These are phyloP conservation scores for Phymatocera aterrima DNA, from an alignment of 2,888 invertebrate genomes.

Conservation along the genomic window DNA sequence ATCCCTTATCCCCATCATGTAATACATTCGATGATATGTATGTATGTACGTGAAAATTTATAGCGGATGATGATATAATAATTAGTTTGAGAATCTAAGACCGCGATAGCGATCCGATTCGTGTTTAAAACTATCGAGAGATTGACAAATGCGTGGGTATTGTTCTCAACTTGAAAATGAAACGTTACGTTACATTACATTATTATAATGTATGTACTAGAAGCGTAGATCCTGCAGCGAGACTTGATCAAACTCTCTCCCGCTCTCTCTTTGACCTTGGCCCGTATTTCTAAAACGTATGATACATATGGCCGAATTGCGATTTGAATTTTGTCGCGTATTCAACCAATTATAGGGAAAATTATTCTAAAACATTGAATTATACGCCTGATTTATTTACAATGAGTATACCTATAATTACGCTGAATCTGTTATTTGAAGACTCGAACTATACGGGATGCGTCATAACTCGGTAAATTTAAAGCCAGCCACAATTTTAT, in stretches of 20 bases:
- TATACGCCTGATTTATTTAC: too few species aligned
- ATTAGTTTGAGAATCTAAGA: background rate
- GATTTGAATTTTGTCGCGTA: background rate
- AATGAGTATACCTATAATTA: too few species aligned
- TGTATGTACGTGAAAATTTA: background rate
- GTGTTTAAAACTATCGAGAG: background rate
- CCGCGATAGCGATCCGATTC: background rate
- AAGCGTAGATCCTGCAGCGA: slow-evolving; percentile 17
- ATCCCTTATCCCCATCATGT: background rate
- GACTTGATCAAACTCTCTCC: slow-evolving; percentile 36
- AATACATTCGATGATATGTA: background rate
- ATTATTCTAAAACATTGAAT: background rate
- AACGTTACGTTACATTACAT: too few species aligned
- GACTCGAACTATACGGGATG: too few species aligned
- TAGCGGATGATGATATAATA: background rate
- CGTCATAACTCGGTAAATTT: too few species aligned
- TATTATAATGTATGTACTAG: too few species aligned
- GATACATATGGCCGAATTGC: background rate
- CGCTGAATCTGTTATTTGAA: too few species aligned
- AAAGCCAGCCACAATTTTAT: too few species aligned
- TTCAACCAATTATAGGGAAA: background rate
- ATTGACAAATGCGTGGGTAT: background rate
- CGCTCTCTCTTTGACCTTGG: slow-evolving; percentile 42
- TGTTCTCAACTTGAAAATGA: background rate
- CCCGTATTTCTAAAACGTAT: slow-evolving; percentile 4